Evolutionary conservation across 1,140 invertebrate species (phyloP).

Genomic region (Cydia pomonella): DNA sequence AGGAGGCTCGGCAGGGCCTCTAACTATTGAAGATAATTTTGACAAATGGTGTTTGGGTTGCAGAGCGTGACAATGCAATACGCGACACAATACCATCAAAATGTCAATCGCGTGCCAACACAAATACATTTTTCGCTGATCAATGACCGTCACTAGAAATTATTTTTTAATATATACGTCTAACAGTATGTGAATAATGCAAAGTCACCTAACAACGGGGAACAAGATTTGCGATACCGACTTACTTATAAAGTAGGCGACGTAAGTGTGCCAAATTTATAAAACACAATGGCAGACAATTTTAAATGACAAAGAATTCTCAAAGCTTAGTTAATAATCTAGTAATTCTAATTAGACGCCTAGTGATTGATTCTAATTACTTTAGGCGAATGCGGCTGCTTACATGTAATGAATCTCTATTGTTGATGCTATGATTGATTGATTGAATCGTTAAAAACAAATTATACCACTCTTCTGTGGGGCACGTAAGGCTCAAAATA

Average conservation of each 20-base stretch:
- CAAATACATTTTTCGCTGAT: too few species aligned
- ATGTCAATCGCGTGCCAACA: too few species aligned
- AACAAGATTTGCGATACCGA: neutral
- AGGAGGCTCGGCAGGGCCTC: too few species aligned
- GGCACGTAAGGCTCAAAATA: neutral
- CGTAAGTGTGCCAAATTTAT: neutral
- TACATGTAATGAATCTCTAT: constrained; percentile 23
- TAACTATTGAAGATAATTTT: too few species aligned
- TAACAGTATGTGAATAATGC: neutral
- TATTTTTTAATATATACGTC: too few species aligned
- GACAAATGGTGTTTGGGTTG: too few species aligned
- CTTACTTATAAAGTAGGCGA: constrained; percentile 1
- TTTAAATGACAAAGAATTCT: constrained; percentile 9
- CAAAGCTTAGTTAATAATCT: neutral
- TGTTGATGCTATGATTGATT: constrained; percentile 26
- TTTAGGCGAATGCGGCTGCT: neutral
- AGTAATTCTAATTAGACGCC: constrained; percentile 22
- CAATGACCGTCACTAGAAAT: too few species aligned
- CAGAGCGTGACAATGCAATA: too few species aligned
- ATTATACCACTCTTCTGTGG: neutral
- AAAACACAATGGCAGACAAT: neutral
- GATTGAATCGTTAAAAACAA: neutral
- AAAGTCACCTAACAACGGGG: neutral
- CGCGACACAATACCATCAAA: too few species aligned
- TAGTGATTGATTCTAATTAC: constrained; percentile 28